Percentiles rank a stretch among this genome's conserved stretches.
Evolutionary conservation across 2,797 vertebrate species (phyloP).

Genomic region (Malacoctenus gilli): DNA sequence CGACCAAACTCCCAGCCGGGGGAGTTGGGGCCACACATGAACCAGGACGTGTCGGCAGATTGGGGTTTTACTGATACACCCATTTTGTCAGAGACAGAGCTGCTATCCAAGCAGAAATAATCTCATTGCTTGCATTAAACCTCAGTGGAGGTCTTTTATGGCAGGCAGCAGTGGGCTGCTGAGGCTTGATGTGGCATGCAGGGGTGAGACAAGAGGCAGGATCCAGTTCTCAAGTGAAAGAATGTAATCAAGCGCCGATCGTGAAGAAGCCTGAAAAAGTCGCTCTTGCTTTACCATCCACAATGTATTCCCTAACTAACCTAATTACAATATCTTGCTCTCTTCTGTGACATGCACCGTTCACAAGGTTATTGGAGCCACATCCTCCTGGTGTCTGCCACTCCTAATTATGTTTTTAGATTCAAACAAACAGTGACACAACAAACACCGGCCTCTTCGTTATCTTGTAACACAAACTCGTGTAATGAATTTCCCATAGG

Average conservation of each 20-base stretch:
- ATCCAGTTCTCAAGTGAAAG: slow-evolving; percentile 18
- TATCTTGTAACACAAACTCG: too few relatives aligned
- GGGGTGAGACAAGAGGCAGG: not conserved
- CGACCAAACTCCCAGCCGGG: slow-evolving; percentile 57
- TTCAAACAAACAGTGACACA: too few relatives aligned
- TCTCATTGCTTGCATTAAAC: slow-evolving; percentile 67
- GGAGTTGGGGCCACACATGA: slow-evolving; percentile 71
- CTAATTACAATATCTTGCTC: too few relatives aligned
- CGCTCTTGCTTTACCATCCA: not conserved
- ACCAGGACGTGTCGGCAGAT: slow-evolving; percentile 66
- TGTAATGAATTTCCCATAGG: too few relatives aligned
- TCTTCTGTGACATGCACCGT: too few relatives aligned
- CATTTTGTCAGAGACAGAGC: slow-evolving; percentile 61
- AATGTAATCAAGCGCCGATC: slow-evolving; percentile 14
- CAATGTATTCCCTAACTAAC: too few relatives aligned
- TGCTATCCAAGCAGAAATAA: slow-evolving; percentile 73
- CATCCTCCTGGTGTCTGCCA: too few relatives aligned
- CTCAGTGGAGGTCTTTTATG: slow-evolving; percentile 55
- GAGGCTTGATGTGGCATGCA: slow-evolving; percentile 34
- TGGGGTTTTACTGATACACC: slow-evolving; percentile 69
- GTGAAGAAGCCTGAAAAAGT: not conserved
- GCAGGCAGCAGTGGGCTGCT: slow-evolving; percentile 36
- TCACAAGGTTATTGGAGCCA: too few relatives aligned
- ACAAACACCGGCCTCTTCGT: too few relatives aligned
- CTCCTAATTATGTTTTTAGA: too few relatives aligned